phyloP scores from a whole-genome alignment of 2,113 vertebrate genomes.

The Taxidea taxus region DNA sequence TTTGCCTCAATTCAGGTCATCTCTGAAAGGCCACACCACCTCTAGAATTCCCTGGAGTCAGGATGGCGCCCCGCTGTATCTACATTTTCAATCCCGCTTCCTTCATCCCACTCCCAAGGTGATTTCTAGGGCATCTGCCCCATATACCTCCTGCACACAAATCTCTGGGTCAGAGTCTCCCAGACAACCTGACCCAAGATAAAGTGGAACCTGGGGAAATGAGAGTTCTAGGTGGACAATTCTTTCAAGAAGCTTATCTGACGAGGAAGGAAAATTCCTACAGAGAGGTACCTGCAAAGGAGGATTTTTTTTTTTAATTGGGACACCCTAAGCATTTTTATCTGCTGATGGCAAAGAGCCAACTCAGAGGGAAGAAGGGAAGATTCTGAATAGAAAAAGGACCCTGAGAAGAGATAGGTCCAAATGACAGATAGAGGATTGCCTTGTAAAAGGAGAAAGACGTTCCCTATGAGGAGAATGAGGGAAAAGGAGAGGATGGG shows the following conservation, averaged over 20 bases:
- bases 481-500: background rate
- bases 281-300: background rate
- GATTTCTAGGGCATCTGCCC: background rate
- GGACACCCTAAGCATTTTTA: slow-evolving; percentile 5
- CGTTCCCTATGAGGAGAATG: background rate
- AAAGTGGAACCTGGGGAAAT: background rate
- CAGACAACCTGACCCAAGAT: background rate
- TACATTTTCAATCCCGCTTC: background rate
- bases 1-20: background rate
- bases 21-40: background rate
- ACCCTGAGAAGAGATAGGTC: background rate
- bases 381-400: background rate
- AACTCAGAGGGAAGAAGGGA: background rate
- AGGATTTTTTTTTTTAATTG: background rate
- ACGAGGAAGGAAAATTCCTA: background rate
- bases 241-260: background rate
- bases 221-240: background rate
- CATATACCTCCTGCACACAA: background rate
- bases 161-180: background rate
- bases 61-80: background rate
- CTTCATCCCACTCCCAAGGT: background rate
- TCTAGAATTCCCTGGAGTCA: background rate
- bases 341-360: background rate
- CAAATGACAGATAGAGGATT: background rate
- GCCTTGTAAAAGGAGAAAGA: background rate